Percentiles rank a stretch among this genome's conserved stretches.
Conservation (phyloP, 2,797 vertebrate genomes). For the Poecilia gillii region DNA sequence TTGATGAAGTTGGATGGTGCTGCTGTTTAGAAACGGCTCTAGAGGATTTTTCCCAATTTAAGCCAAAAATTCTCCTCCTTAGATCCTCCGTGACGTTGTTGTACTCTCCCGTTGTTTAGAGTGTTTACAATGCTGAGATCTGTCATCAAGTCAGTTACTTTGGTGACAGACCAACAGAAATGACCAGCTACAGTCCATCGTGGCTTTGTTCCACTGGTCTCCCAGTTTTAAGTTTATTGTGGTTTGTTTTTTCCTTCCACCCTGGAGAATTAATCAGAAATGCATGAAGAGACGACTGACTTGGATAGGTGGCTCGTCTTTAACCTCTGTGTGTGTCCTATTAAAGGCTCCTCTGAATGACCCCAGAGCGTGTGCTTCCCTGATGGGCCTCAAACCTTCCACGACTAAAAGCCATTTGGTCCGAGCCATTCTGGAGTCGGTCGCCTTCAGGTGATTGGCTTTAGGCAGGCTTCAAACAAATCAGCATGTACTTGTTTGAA, state of each 20-base stretch:
- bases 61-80: not conserved
- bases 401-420: constrained; percentile 91
- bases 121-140: not conserved
- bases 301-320: not conserved
- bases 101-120: not conserved
- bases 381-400: constrained; percentile 93
- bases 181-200: not conserved
- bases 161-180: not conserved
- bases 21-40: not conserved
- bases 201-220: not conserved
- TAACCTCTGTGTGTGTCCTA: not conserved
- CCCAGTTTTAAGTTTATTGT: not conserved
- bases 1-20: not conserved
- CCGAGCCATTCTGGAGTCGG: constrained; percentile 92
- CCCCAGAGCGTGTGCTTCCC: constrained; percentile 89
- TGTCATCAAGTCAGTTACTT: not conserved
- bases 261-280: not conserved
- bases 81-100: not conserved
- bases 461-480: not conserved
- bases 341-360: constrained; percentile 90
- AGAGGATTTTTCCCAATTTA: not conserved
- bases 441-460: constrained; percentile 89
- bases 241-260: not conserved
- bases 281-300: not conserved
- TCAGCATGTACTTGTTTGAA: not conserved